Percentiles rank a stretch among this genome's conserved stretches.
These are phyloP conservation scores for Peromyscus leucopus DNA, from an alignment of 2,113 vertebrate genomes.

Conservation along the genomic window DNA sequence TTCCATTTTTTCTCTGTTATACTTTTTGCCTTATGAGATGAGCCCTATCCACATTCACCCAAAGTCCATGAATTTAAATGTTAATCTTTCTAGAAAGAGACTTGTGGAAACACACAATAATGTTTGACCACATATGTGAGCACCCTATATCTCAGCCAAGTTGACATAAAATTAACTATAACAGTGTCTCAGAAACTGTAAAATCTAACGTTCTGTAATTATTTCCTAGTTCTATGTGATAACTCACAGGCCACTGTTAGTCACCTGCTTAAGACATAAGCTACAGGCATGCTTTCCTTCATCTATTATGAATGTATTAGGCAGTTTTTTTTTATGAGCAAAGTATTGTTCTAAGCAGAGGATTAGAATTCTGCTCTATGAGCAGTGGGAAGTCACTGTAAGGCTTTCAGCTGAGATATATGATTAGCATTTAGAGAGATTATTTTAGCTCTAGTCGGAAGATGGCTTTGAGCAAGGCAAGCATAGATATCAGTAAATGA, in stretches of 20 bases:
- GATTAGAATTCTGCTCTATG: constrained; percentile 33
- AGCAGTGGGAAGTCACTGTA: background rate
- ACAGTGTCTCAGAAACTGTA: background rate
- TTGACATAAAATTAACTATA: background rate
- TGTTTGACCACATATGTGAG: background rate
- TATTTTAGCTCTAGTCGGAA: background rate
- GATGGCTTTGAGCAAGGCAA: constrained; percentile 12
- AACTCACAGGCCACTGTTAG: background rate
- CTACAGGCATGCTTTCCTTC: background rate
- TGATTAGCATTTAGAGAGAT: background rate
- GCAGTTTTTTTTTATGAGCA: background rate
- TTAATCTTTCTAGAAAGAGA: background rate
- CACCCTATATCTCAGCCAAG: background rate
- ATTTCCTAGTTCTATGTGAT: background rate
- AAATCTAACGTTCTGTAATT: background rate
- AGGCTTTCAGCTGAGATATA: constrained; percentile 1
- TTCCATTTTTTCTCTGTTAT: background rate
- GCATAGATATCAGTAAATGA: background rate
- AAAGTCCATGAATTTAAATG: background rate
- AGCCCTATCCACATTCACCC: background rate
- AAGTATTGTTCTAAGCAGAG: background rate
- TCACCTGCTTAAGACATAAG: background rate
- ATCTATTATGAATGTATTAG: background rate
- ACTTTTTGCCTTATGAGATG: background rate
- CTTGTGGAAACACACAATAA: background rate